phyloP scores from a whole-genome alignment of 1,140 invertebrate species.

The Coboldia fuscipes region DNA sequence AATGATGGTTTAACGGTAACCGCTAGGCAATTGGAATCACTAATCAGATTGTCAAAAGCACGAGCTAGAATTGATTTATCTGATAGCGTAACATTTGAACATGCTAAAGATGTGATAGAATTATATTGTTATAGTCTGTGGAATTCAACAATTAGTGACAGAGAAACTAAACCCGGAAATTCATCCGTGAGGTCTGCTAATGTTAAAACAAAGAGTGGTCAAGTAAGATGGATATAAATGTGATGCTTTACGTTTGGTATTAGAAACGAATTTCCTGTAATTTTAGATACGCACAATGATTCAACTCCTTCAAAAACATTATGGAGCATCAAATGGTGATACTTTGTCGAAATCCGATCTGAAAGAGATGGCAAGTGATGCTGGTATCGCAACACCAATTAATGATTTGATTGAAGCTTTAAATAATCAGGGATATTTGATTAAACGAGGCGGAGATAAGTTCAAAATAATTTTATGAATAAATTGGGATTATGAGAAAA shows the following conservation, averaged over 20 bases:
- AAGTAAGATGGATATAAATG: neutral
- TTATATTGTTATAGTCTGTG: constrained; percentile 63
- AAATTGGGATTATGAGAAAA: no score
- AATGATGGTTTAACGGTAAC: constrained; percentile 47
- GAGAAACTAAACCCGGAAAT: constrained; percentile 32
- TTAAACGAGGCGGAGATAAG: constrained; percentile 59
- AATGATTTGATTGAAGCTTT: constrained; percentile 47
- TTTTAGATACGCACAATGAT: constrained; percentile 56
- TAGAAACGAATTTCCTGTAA: neutral
- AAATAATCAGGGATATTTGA: constrained; percentile 65
- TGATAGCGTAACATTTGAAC: constrained; percentile 49
- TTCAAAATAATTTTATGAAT: constrained; percentile 46
- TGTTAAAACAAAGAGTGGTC: constrained; percentile 33
- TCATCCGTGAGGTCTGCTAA: constrained; percentile 51
- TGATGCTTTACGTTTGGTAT: no score
- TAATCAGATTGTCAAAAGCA: constrained; percentile 74
- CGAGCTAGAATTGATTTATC: constrained; percentile 67
- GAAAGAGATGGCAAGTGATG: constrained; percentile 41
- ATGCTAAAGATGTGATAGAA: constrained; percentile 73
- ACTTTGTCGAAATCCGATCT: constrained; percentile 51
- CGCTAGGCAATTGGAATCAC: constrained; percentile 65
- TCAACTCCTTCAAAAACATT: constrained; percentile 37
- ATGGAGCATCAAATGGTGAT: constrained; percentile 36
- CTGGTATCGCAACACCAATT: constrained; percentile 35
- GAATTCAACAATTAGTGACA: constrained; percentile 48